Evolutionary conservation across 2,797 vertebrate species (phyloP), one percentile per base, ranked within the genome.

Genomic region (Tympanoctomys barrerae): DNA sequence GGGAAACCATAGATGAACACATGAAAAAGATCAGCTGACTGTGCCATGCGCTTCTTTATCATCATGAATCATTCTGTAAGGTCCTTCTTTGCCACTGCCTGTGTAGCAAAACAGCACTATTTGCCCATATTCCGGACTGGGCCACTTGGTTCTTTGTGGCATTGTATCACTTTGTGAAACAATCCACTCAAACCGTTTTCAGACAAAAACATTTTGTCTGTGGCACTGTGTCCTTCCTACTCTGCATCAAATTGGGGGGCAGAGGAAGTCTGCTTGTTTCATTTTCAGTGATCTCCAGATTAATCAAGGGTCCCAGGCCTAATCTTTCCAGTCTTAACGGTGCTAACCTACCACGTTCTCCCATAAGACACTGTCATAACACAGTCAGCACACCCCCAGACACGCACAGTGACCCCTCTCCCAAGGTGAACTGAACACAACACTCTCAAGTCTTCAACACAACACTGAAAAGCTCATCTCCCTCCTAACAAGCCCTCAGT

Each of bases 261-360:
- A 85, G 28, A 42, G 46, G 66, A 66, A n/a, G 13, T 92, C 52
- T 82, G 54, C 24, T 10, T 52, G 54, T 46, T 90, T 49, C 21
- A 77, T 24, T 78, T 46, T 73, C 83, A 57, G 31, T 66, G 54
- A 94, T 66, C 85, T 84, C 46, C 46, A 86, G 78, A 95, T 46
- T 87, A 86, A 87, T n/a, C 26, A 61, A 57, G 22, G 52, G 79
- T 68, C 90, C 75, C 84, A 84, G 92, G 71, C 70, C 93, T 87
- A 80, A 90, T 18, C 24, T 68, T 66, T 66, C 90, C 71, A 81
- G 64, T 79, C n/a, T 10, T 10, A 88, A 82, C 59, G 26, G 28
- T 75, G 13, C 66, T 89, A 83, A 94, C 36, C 84, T 21, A 84
- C 28, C 61, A 31, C 10, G 5, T n/a, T 61, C 61, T 61, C 66